phyloP scores from a whole-genome alignment of 2,113 vertebrate genomes.

The Megaceryle maxima region DNA sequence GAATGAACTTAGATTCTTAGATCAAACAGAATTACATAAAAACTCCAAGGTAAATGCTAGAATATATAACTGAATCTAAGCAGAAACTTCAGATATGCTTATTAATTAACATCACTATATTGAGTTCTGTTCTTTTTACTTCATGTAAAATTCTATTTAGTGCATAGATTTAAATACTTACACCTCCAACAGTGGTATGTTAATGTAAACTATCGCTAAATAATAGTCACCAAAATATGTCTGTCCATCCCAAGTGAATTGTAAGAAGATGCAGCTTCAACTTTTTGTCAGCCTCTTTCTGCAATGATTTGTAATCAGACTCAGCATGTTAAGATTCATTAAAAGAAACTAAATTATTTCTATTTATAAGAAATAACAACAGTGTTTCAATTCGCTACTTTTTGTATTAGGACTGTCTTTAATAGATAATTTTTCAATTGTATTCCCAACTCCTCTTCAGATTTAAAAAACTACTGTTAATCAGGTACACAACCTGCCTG shows the following conservation, averaged over 20 bases:
- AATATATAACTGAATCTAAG: neutral
- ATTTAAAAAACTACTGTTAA: neutral
- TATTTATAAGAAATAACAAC: neutral
- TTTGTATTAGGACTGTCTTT: neutral
- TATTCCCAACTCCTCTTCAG: neutral
- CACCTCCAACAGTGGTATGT: neutral
- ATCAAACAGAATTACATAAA: slow-evolving; percentile 55
- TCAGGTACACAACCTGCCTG: neutral
- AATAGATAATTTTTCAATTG: neutral
- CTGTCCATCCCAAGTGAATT: neutral
- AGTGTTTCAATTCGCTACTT: neutral
- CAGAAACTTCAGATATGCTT: neutral
- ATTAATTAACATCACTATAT: neutral
- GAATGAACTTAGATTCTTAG: slow-evolving; percentile 11
- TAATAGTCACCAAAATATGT: neutral
- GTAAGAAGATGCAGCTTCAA: neutral
- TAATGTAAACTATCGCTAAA: neutral
- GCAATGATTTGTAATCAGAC: neutral
- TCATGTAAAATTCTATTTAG: neutral
- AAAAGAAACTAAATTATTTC: neutral
- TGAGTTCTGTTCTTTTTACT: neutral
- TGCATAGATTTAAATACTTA: neutral
- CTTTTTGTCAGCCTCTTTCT: neutral
- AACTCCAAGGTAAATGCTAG: slow-evolving; percentile 28
- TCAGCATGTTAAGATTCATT: neutral